Percentiles rank a stretch among this genome's conserved stretches.
Conservation (phyloP, 2,797 vertebrate genomes). For the Poeciliopsis presidionis region DNA sequence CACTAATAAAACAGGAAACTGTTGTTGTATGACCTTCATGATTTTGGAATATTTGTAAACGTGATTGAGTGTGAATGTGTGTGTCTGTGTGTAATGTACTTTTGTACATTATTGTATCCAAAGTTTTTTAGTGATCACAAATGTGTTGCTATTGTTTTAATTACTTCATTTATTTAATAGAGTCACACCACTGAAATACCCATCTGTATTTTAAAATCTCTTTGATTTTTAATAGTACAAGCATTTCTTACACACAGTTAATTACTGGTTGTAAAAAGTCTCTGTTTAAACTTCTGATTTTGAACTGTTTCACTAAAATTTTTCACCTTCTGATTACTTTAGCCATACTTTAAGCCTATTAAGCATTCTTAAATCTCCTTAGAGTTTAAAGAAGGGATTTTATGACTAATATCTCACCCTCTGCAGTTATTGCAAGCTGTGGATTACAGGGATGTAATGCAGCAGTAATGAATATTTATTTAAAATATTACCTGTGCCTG, state of each 20-base stretch:
- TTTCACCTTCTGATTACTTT: conserved; percentile 23
- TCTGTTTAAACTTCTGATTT: background rate
- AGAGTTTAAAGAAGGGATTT: conserved; percentile 36
- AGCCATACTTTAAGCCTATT: conserved; percentile 25
- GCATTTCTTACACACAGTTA: background rate
- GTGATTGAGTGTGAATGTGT: background rate
- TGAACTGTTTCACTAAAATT: background rate
- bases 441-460: conserved; percentile 1
- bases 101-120: background rate
- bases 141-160: background rate
- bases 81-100: background rate
- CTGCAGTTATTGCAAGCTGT: conserved; percentile 2
- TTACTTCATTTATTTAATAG: background rate
- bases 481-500: background rate
- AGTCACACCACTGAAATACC: background rate
- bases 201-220: background rate
- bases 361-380: conserved; percentile 20
- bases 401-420: conserved; percentile 9
- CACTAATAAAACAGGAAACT: background rate
- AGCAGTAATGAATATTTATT: conserved; percentile 7
- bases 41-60: background rate
- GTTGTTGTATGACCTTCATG: background rate
- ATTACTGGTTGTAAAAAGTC: background rate
- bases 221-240: background rate
- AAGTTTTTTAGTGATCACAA: background rate